Evolutionary conservation across 1,140 invertebrate species (phyloP), one percentile per base, ranked within the genome.

Genomic region (Rhyzopertha dominica): DNA sequence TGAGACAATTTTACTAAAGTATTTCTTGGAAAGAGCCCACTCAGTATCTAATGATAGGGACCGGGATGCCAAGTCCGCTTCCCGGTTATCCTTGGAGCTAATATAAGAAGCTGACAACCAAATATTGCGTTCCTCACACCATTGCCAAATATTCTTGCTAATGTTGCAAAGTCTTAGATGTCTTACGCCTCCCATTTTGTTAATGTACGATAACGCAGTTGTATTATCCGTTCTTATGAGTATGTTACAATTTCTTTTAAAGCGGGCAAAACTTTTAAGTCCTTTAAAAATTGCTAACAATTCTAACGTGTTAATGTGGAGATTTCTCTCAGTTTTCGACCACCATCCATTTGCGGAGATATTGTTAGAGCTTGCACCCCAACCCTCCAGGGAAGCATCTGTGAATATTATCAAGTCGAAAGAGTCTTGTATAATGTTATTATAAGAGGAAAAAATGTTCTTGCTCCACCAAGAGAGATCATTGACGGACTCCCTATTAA

Each of bases 391-490:
- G 14, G 52, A 60, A 2, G 57, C 48, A 30, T 63, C 56, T 5
- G 56, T 51, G 35, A 54, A 59, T 23, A 61, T 62, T 16, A n/a
- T 47, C 25, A 52, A 17, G 8, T 19, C 22, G 14, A 34, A 57
- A 16, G 45, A 26, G 4, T 13, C n/a, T n/a, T n/a, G 13, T 7
- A 28, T 42, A 26, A 58, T 53, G 22, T 3, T 24, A 35, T 25
- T 49, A 34, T 14, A 50, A 53, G 8, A 14, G 24, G n/a, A 31
- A 29, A 18, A 40, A 20, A 61, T 50, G 37, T 60, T 45, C 12
- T 28, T 3, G 43, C n/a, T 31, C 59, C 60, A 64, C 61, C 62
- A 66, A 5, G 31, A 4, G 13, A 64, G 49, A 37, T 55, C 51
- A 26, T 32, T 10, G 19, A 7, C 22, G 22, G 50, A 10, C 7